phyloP scores from a whole-genome alignment of 2,888 invertebrate species.

The Lasioglossum oenotherae region DNA sequence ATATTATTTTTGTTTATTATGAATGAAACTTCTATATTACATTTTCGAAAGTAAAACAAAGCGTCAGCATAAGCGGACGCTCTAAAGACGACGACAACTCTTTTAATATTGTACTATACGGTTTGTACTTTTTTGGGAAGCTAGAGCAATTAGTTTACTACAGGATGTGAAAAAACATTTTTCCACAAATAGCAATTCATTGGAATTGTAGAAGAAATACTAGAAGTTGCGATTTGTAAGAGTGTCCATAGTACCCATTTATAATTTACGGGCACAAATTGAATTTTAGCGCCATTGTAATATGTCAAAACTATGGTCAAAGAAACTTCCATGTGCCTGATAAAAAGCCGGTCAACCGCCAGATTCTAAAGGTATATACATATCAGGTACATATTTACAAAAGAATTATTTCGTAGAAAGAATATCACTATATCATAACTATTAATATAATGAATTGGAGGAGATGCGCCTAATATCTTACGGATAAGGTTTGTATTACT shows the following conservation, averaged over 20 bases:
- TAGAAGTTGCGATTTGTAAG: too few species aligned
- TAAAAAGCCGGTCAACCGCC: constrained; percentile 52
- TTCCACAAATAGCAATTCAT: too few species aligned
- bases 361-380: constrained; percentile 26
- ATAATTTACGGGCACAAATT: not conserved
- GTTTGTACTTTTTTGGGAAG: too few species aligned
- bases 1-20: not conserved
- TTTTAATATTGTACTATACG: too few species aligned
- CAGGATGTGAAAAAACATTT: too few species aligned
- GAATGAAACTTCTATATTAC: not conserved
- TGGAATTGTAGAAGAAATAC: too few species aligned
- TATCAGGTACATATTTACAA: constrained; percentile 11
- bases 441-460: not conserved
- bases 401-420: constrained; percentile 3
- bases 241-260: not conserved
- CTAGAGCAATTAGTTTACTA: too few species aligned
- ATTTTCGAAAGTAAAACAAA: not conserved
- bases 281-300: constrained; percentile 40
- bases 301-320: constrained; percentile 35
- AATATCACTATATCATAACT: not conserved
- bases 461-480: not conserved
- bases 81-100: too few species aligned
- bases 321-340: constrained; percentile 36
- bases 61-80: not conserved
- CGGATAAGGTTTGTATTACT: constrained; percentile 44